Evolutionary conservation across 2,888 invertebrate genomes (phyloP).

Genomic region (Formica aserva): DNA sequence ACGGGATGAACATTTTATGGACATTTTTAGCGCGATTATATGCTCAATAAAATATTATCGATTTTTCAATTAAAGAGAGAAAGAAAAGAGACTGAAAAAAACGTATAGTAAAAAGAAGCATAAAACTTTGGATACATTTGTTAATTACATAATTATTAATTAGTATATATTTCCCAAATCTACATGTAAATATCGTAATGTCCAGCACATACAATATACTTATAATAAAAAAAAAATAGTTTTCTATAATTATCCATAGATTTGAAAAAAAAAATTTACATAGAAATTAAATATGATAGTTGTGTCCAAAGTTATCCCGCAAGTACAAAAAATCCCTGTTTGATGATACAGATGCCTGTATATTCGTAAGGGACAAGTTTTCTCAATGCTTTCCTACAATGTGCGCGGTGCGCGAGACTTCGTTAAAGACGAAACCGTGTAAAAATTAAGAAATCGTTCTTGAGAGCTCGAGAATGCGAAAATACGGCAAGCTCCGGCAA

Average conservation of each 20-base stretch:
- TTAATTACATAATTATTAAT: background rate
- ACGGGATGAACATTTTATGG: constrained; percentile 33
- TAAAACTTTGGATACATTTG: background rate
- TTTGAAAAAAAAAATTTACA: background rate
- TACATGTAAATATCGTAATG: background rate
- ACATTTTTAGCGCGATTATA: constrained; percentile 23
- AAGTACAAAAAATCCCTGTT: background rate
- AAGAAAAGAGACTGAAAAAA: background rate
- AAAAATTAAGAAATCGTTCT: constrained; percentile 35
- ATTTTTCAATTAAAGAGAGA: constrained; percentile 22
- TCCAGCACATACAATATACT: background rate
- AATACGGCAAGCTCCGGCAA: constrained; percentile 43
- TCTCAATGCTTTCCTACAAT: background rate
- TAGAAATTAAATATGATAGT: background rate
- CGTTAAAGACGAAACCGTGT: constrained; percentile 19
- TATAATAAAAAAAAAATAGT: background rate
- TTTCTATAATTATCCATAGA: background rate
- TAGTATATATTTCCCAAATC: background rate
- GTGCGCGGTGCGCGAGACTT: background rate
- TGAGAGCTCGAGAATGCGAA: constrained; percentile 42
- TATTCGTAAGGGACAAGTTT: background rate
- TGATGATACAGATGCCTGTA: background rate
- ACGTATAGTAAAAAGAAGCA: background rate
- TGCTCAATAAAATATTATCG: constrained; percentile 29
- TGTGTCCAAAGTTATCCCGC: background rate